phyloP scores from a whole-genome alignment of 2,888 invertebrate species.

The Lymantria monacha region DNA sequence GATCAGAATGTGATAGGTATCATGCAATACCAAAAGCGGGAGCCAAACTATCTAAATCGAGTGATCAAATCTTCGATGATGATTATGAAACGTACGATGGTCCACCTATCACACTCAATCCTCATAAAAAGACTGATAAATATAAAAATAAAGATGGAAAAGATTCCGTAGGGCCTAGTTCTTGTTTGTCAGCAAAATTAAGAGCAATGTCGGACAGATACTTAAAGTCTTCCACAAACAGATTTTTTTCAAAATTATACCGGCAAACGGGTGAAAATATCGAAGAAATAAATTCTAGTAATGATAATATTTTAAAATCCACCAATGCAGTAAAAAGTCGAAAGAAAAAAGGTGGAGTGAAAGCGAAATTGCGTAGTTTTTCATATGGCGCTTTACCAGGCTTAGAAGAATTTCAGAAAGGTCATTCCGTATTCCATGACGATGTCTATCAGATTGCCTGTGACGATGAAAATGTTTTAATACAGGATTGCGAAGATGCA shows the following conservation, averaged over 20 bases:
- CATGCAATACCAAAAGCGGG: constrained; percentile 71
- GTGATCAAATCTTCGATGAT: constrained; percentile 80
- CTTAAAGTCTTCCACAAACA: constrained; percentile 86
- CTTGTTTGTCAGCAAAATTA: constrained; percentile 86
- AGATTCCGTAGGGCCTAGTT: constrained; percentile 78
- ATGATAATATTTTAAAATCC: constrained; percentile 57
- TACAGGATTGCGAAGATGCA: constrained; percentile 86
- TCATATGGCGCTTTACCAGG: constrained; percentile 89
- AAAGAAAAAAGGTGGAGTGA: constrained; percentile 68
- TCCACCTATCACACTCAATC: constrained; percentile 53
- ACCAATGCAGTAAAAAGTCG: constrained; percentile 58
- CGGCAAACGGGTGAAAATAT: constrained; percentile 69
- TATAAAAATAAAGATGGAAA: constrained; percentile 69
- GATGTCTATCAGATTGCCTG: constrained; percentile 76
- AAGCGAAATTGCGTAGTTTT: constrained; percentile 85
- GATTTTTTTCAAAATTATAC: constrained; percentile 86
- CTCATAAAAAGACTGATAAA: constrained; percentile 77
- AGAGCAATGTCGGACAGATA: constrained; percentile 88
- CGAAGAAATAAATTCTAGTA: constrained; percentile 47
- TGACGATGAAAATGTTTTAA: constrained; percentile 78
- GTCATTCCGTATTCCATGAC: constrained; percentile 84
- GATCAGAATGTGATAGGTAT: constrained; percentile 76
- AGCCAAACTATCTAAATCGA: constrained; percentile 74
- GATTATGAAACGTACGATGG: constrained; percentile 69
- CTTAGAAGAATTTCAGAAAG: constrained; percentile 85